A percentile compares a stretch with the other conserved stretches of the same genome.
Evolutionary conservation across 2,113 vertebrate species (phyloP).

Genomic region (Pycnonotus jocosus): DNA sequence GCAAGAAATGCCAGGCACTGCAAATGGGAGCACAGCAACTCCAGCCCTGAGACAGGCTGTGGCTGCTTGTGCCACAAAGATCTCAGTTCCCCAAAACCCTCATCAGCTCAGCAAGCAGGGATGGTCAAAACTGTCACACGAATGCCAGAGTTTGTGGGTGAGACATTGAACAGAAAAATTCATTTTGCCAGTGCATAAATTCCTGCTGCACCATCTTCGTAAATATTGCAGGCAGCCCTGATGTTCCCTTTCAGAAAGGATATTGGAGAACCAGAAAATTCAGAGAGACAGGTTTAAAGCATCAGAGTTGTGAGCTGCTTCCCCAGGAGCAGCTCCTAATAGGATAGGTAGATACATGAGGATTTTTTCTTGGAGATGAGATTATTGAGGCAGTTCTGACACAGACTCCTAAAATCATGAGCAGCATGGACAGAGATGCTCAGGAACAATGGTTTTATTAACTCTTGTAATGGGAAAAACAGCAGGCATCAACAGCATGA

Average conservation of each 20-base stretch:
- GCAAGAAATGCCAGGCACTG: background rate
- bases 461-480: background rate
- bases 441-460: background rate
- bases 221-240: background rate
- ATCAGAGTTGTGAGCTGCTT: background rate
- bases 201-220: background rate
- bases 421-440: background rate
- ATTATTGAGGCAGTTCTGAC: background rate
- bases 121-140: accelerated
- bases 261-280: background rate
- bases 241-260: background rate
- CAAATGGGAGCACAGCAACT: background rate
- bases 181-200: background rate
- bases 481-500: background rate
- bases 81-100: background rate
- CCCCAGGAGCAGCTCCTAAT: background rate
- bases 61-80: background rate
- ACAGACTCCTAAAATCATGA: background rate
- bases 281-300: background rate
- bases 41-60: background rate
- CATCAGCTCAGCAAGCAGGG: background rate
- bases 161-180: background rate
- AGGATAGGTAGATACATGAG: background rate
- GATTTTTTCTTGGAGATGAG: background rate
- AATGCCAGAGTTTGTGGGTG: background rate